Evolutionary conservation across 2,113 vertebrate species (phyloP).

Genomic region (Gambusia affinis): DNA sequence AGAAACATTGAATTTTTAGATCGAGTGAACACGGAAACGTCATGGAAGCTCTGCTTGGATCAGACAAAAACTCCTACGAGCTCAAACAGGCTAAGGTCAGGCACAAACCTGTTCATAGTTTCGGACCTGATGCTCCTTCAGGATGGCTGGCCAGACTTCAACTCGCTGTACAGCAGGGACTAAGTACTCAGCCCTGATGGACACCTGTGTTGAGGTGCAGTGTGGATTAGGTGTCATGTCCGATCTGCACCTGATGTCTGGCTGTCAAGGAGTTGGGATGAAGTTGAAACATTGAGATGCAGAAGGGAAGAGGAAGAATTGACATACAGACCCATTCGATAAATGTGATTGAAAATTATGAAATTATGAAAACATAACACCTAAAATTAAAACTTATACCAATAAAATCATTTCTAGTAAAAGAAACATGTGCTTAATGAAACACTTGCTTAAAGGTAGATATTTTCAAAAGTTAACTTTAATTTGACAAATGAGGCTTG

Average conservation of each 20-base stretch:
- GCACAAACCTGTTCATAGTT: slow-evolving; percentile 1
- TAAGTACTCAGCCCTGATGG: no score
- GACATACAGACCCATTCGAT: background rate
- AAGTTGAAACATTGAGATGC: background rate
- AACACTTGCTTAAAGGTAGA: no score
- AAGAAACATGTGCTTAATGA: no score
- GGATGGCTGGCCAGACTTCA: background rate
- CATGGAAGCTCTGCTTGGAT: slow-evolving; percentile 23
- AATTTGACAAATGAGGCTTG: no score
- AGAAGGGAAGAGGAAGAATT: background rate
- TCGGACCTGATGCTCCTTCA: background rate
- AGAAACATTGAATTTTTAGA: slow-evolving; percentile 39
- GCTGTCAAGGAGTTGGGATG: background rate
- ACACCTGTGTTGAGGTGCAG: no score
- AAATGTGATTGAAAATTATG: no score
- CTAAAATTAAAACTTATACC: no score
- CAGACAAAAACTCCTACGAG: slow-evolving; percentile 27
- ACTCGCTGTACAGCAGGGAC: no score
- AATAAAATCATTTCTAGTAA: no score
- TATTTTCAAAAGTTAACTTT: no score
- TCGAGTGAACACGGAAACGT: slow-evolving; percentile 23
- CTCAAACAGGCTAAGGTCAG: slow-evolving; percentile 1
- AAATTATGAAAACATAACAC: no score
- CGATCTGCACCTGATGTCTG: background rate
- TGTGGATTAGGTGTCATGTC: no score